phyloP scores from a whole-genome alignment of 2,113 vertebrate species.

The Thermophis baileyi region DNA sequence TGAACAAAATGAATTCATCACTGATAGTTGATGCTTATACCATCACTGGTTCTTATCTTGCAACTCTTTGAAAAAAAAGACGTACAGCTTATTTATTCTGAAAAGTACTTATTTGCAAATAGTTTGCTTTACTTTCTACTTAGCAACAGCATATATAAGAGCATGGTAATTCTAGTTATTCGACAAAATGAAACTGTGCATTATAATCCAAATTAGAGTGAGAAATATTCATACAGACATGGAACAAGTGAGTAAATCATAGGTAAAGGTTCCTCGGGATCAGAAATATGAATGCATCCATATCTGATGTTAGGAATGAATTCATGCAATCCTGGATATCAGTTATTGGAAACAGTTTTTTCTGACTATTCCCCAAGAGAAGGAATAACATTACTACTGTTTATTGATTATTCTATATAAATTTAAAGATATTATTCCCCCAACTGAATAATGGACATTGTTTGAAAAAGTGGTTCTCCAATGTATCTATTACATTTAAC shows the following conservation, averaged over 20 bases:
- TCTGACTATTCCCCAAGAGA: background rate
- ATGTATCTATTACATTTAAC: background rate
- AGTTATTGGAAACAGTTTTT: background rate
- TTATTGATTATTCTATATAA: background rate
- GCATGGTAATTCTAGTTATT: background rate
- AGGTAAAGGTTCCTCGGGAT: background rate
- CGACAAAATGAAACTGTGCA: background rate
- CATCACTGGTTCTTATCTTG: background rate
- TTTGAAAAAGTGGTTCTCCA: background rate
- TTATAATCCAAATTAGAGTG: background rate
- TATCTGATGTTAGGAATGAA: background rate
- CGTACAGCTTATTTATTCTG: background rate
- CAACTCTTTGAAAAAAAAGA: background rate
- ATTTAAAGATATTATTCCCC: background rate
- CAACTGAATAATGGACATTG: background rate
- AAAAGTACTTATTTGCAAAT: background rate
- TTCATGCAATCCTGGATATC: background rate
- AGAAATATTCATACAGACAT: background rate
- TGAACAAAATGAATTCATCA: background rate
- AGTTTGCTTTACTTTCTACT: background rate
- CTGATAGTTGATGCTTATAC: background rate
- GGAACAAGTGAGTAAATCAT: background rate
- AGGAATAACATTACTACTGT: background rate
- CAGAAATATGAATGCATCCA: background rate
- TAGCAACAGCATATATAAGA: background rate